Conservation (phyloP, 1,140 invertebrate species). For the Reticulitermes speratus region DNA sequence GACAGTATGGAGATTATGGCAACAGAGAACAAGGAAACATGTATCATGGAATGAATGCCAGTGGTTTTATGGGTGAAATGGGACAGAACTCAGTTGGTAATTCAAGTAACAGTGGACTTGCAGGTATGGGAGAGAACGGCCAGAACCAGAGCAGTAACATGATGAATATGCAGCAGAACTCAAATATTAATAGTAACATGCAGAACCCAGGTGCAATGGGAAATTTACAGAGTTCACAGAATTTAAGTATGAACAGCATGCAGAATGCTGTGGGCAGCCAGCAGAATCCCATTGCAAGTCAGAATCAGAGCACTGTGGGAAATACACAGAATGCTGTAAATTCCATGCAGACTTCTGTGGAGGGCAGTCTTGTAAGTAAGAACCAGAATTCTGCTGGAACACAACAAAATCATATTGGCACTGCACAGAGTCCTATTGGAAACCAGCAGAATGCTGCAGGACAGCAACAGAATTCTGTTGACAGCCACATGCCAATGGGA, state of each 20-base stretch:
- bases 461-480: neutral
- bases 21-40: conserved; percentile 34
- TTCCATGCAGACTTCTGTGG: conserved; percentile 7
- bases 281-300: conserved; percentile 10
- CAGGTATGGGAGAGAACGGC: neutral
- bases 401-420: conserved; percentile 26
- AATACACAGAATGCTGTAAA: conserved; percentile 1
- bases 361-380: neutral
- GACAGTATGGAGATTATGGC: conserved; percentile 38
- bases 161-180: conserved; percentile 13
- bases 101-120: neutral
- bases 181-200: conserved; percentile 22
- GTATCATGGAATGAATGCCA: neutral
- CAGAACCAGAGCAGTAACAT: neutral
- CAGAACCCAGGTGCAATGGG: neutral
- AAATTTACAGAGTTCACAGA: conserved; percentile 21
- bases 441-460: conserved; percentile 18
- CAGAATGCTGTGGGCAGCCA: conserved; percentile 10
- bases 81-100: neutral
- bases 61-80: neutral
- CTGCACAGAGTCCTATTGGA: conserved; percentile 23
- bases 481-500: neutral
- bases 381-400: conserved; percentile 25
- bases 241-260: conserved; percentile 28
- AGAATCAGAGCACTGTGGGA: conserved; percentile 21